These are phyloP conservation scores for Shargacucullia verbasci DNA, from an alignment of 2,888 invertebrate species.

Conservation along the genomic window DNA sequence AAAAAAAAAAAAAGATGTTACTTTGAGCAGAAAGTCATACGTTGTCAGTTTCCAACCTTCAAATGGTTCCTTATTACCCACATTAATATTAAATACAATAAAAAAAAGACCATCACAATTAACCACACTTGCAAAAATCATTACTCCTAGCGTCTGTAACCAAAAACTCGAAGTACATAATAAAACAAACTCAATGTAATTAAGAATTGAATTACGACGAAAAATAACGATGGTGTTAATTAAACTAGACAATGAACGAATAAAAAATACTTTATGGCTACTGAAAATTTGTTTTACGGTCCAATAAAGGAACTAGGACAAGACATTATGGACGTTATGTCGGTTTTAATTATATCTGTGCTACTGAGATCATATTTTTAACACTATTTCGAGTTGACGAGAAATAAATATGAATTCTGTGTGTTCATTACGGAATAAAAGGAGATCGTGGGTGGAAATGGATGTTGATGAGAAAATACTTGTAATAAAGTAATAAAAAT, in stretches of 20 bases:
- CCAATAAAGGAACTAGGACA: constrained; percentile 56
- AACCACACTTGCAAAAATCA: constrained; percentile 23
- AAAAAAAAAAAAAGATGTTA: no score
- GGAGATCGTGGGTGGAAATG: constrained; percentile 2
- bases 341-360: constrained; percentile 49
- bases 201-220: constrained; percentile 55
- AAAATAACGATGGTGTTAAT: constrained; percentile 58
- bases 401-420: constrained; percentile 24
- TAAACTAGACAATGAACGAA: constrained; percentile 56
- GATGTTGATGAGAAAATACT: constrained; percentile 34
- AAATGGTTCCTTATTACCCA: no score
- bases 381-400: constrained; percentile 1
- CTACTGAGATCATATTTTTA: constrained; percentile 35
- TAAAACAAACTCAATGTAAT: constrained; percentile 52
- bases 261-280: constrained; percentile 57
- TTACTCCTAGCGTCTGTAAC: constrained; percentile 37
- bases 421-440: constrained; percentile 33
- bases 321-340: constrained; percentile 47
- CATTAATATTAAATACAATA: no score
- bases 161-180: constrained; percentile 43
- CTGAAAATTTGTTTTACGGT: constrained; percentile 59
- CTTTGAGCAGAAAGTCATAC: no score
- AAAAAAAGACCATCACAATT: neutral
- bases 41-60: no score
- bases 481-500: constrained; percentile 10